A percentile compares a stretch with the other conserved stretches of the same genome.
Conservation (phyloP, 2,888 invertebrate genomes). For the Zhengitettix transpicula region DNA sequence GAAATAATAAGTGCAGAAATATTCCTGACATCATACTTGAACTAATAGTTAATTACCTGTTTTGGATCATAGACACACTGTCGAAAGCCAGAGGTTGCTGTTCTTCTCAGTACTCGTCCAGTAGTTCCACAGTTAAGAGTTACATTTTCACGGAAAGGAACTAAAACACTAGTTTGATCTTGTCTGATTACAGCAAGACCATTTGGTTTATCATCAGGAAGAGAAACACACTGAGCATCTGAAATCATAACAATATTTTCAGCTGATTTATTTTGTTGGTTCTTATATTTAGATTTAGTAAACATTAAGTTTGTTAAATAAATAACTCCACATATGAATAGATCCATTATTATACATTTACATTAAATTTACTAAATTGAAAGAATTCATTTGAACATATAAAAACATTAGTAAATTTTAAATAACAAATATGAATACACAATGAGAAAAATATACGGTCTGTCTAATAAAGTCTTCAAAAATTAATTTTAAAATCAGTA, state of each 20-base stretch:
- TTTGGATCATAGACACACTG: conserved; percentile 94
- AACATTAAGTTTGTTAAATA: too few species aligned
- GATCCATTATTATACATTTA: too few species aligned
- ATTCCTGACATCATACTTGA: too few species aligned
- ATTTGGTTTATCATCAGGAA: conserved; percentile 78
- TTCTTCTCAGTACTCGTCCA: conserved; percentile 62
- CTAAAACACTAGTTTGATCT: conserved; percentile 66
- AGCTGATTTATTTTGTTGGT: neutral
- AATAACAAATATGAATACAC: too few species aligned
- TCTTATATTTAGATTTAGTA: too few species aligned
- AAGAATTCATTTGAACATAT: neutral
- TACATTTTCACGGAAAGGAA: conserved; percentile 81
- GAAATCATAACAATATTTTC: conserved; percentile 16
- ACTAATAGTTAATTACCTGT: conserved; percentile 38
- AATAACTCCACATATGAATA: too few species aligned
- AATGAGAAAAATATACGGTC: too few species aligned
- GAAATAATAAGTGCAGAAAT: too few species aligned
- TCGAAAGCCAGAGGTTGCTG: conserved; percentile 68
- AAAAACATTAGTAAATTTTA: conserved; percentile 2
- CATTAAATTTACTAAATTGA: too few species aligned
- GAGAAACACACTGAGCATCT: conserved; percentile 81
- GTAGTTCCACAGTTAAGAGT: conserved; percentile 64
- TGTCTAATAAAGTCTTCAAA: too few species aligned
- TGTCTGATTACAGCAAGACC: conserved; percentile 61
- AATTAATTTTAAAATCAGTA: too few species aligned